A percentile compares a stretch with the other conserved stretches of the same genome.
Evolutionary conservation across 2,113 vertebrate genomes (phyloP).

Genomic region (Amphiprion ocellaris): DNA sequence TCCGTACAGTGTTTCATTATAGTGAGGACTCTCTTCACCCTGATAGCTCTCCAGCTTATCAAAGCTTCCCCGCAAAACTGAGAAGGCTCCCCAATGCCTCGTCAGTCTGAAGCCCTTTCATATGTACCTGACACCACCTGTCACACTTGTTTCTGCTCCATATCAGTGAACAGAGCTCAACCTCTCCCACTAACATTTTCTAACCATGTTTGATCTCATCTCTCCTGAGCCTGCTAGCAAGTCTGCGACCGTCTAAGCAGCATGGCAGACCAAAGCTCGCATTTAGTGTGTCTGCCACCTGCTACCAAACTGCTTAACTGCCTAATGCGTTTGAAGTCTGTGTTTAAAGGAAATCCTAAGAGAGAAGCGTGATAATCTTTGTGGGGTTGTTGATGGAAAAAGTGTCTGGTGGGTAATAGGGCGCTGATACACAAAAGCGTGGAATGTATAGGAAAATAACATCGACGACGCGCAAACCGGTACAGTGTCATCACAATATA

Average conservation of each 20-base stretch:
- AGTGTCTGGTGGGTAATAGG: background rate
- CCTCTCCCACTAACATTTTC: conserved; percentile 52
- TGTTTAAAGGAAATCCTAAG: conserved; percentile 26
- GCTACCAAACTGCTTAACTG: conserved; percentile 27
- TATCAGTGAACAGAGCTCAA: conserved; percentile 54
- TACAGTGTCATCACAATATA: background rate
- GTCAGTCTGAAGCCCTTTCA: conserved; percentile 64
- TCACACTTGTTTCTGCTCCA: conserved; percentile 50
- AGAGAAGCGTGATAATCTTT: conserved; percentile 13
- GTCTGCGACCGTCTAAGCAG: conserved; percentile 17
- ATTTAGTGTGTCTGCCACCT: conserved; percentile 40
- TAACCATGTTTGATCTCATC: conserved; percentile 58
- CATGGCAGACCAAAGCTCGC: conserved; percentile 25
- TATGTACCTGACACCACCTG: conserved; percentile 54
- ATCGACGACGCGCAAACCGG: background rate
- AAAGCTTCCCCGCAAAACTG: conserved; percentile 48
- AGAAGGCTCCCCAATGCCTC: conserved; percentile 51
- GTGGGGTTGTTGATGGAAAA: conserved; percentile 15
- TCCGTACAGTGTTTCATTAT: conserved; percentile 49
- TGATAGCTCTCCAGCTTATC: conserved; percentile 66
- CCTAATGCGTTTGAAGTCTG: conserved; percentile 15
- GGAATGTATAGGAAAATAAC: conserved; percentile 5
- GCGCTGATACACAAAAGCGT: background rate
- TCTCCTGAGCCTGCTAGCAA: conserved; percentile 37
- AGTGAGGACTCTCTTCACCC: conserved; percentile 49